These are phyloP conservation scores for Catagonus wagneri DNA, from an alignment of 2,113 vertebrate genomes.

Conservation along the genomic window DNA sequence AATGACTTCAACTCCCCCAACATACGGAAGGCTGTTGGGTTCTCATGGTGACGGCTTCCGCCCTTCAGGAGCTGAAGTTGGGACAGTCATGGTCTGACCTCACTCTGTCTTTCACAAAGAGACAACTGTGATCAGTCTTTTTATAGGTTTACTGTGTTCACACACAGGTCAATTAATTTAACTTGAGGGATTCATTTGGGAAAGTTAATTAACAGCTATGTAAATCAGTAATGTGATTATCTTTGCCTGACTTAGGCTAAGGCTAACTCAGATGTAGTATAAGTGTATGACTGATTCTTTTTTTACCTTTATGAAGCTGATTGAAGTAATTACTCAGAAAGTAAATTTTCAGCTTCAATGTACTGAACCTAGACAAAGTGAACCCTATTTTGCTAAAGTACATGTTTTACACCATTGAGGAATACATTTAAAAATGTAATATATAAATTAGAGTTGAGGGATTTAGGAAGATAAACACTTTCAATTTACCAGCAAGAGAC, in stretches of 20 bases:
- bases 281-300: neutral
- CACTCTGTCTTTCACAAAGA: neutral
- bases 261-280: neutral
- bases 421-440: neutral
- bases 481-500: slow-evolving; percentile 14
- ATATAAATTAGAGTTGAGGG: neutral
- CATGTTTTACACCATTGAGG: neutral
- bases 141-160: neutral
- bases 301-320: neutral
- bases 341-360: neutral
- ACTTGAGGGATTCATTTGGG: neutral
- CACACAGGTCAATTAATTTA: neutral
- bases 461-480: neutral
- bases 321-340: neutral
- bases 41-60: neutral
- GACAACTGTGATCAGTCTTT: neutral
- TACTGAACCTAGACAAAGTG: neutral
- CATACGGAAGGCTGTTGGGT: neutral
- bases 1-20: neutral
- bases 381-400: neutral
- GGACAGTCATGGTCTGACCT: neutral
- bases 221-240: slow-evolving; percentile 42
- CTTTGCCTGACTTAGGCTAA: slow-evolving; percentile 33
- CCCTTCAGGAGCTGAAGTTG: neutral
- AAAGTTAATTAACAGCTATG: slow-evolving; percentile 20